A percentile compares a stretch with the other conserved stretches of the same genome.
phyloP scores from a whole-genome alignment of 2,888 invertebrate species.

The Phalera bucephala region DNA sequence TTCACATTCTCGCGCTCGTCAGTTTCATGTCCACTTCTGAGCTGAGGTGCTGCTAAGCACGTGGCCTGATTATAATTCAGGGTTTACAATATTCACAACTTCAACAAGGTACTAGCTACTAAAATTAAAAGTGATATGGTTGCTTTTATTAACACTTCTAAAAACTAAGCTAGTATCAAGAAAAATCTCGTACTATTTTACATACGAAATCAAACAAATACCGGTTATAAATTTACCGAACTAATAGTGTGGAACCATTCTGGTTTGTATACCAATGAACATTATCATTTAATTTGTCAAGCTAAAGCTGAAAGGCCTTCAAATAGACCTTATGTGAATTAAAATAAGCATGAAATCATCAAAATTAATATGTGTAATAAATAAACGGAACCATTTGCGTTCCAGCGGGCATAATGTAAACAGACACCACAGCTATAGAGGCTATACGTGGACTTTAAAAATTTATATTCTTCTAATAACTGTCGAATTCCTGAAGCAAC shows the following conservation, averaged over 20 bases:
- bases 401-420: slow-evolving; percentile 42
- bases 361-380: slow-evolving; percentile 46
- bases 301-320: slow-evolving; percentile 26
- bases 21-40: no score
- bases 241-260: not conserved
- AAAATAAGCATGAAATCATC: slow-evolving; percentile 39
- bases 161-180: no score
- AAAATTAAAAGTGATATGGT: no score
- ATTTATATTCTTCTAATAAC: slow-evolving; percentile 67
- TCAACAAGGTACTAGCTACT: no score
- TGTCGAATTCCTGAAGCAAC: slow-evolving; percentile 65
- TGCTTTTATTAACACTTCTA: no score
- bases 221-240: not conserved
- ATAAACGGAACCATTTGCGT: slow-evolving; percentile 41
- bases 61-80: no score
- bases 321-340: slow-evolving; percentile 32
- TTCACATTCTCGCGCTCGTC: no score
- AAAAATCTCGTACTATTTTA: no score
- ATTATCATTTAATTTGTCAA: slow-evolving; percentile 20
- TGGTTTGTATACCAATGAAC: slow-evolving; percentile 21
- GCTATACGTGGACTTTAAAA: slow-evolving; percentile 41
- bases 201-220: not conserved
- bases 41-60: no score
- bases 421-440: slow-evolving; percentile 31
- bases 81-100: no score